phyloP scores from a whole-genome alignment of 2,888 invertebrate genomes.

The Idaea dimidiata region DNA sequence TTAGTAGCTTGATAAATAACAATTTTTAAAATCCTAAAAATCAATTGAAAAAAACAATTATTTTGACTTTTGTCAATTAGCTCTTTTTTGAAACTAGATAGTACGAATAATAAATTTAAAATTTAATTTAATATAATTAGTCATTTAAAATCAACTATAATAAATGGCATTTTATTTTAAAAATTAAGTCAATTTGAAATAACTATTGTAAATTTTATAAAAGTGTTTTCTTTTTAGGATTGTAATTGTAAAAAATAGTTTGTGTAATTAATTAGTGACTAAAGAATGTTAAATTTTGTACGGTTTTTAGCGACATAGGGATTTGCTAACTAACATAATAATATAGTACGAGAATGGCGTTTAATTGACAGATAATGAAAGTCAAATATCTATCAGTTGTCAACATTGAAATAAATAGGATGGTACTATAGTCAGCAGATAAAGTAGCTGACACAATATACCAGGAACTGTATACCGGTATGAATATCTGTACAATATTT shows the following conservation, averaged over 20 bases:
- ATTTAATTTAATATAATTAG: conserved; percentile 5
- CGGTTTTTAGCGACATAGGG: conserved; percentile 22
- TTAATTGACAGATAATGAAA: not conserved
- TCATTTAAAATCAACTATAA: not conserved
- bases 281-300: conserved; percentile 30
- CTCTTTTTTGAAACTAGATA: conserved; percentile 29
- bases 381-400: not conserved
- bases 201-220: conserved; percentile 1
- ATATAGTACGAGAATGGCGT: not conserved
- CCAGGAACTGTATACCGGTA: too few relatives aligned
- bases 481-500: too few relatives aligned
- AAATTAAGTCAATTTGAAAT: conserved; percentile 16
- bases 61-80: conserved; percentile 10
- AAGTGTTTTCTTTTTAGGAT: conserved; percentile 9
- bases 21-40: conserved; percentile 8
- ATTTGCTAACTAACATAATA: not conserved
- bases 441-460: not conserved
- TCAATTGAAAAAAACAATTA: conserved; percentile 8
- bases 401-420: not conserved
- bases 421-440: not conserved
- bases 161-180: conserved; percentile 13
- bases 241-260: conserved; percentile 23
- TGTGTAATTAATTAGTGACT: conserved; percentile 16
- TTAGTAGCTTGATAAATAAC: conserved; percentile 17
- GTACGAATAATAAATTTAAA: conserved; percentile 14